A percentile compares a stretch with the other conserved stretches of the same genome.
Conservation (phyloP, 1,140 invertebrate genomes). For the Drosophila nasuta region DNA sequence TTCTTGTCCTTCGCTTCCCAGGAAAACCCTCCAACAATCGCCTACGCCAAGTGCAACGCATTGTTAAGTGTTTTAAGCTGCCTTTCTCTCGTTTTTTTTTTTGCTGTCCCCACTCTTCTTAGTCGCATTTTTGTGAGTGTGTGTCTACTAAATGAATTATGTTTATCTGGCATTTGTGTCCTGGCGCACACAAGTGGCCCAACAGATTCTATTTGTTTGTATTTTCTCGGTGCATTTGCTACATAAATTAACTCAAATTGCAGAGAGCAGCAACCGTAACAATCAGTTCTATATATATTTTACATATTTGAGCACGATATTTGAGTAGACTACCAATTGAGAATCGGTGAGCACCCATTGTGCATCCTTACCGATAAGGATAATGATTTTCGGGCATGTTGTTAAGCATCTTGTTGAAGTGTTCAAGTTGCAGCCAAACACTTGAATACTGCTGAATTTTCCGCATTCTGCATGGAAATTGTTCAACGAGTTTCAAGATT, state of each 20-base stretch:
- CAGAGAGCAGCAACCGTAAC: conserved; percentile 34
- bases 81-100: conserved; percentile 26
- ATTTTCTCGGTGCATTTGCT: not conserved
- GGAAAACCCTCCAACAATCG: conserved; percentile 20
- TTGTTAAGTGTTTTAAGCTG: conserved; percentile 73
- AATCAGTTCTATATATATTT: conserved; percentile 37
- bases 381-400: conserved; percentile 35
- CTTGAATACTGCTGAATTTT: no score
- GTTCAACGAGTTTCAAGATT: no score
- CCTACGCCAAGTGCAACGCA: conserved; percentile 64
- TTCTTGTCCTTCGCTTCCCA: conserved; percentile 48
- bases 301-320: conserved; percentile 16
- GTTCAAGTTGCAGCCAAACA: conserved; percentile 10
- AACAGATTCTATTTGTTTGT: conserved; percentile 28
- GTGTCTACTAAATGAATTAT: conserved; percentile 52
- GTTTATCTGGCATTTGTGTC: conserved; percentile 56
- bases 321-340: conserved; percentile 16
- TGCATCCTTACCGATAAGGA: conserved; percentile 36
- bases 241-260: conserved; percentile 57
- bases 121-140: conserved; percentile 2
- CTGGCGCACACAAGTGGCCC: conserved; percentile 43
- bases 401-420: conserved; percentile 36
- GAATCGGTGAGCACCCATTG: not conserved
- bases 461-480: no score
- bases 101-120: not conserved